Conservation (phyloP, 2,888 invertebrate species). For the Trichogramma evanescens region DNA sequence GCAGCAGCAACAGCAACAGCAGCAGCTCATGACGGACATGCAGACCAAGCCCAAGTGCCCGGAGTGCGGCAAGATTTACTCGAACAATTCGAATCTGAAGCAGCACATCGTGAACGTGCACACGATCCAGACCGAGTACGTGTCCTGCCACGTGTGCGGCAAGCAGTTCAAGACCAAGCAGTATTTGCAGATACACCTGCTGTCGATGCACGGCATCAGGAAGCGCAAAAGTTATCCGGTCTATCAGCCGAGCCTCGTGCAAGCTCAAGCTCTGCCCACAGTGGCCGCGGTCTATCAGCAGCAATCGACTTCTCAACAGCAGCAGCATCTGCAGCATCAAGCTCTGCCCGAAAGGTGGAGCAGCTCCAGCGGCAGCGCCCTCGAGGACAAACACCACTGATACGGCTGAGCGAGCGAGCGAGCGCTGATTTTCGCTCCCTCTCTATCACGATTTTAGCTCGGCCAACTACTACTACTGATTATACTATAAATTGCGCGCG, state of each 20-base stretch:
- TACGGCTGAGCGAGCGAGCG: slow-evolving; percentile 23
- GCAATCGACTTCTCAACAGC: slow-evolving; percentile 1
- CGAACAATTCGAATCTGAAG: slow-evolving; percentile 63
- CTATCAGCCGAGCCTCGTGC: slow-evolving; percentile 35
- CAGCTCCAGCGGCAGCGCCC: not conserved
- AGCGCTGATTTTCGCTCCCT: slow-evolving; percentile 17
- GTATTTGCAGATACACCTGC: slow-evolving; percentile 63
- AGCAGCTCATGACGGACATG: slow-evolving; percentile 26
- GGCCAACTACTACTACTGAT: not conserved
- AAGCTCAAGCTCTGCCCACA: slow-evolving; percentile 22
- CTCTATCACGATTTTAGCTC: slow-evolving; percentile 6
- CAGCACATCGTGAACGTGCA: slow-evolving; percentile 66
- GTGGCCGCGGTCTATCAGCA: slow-evolving; percentile 10
- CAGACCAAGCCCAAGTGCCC: slow-evolving; percentile 57
- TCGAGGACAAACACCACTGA: not conserved
- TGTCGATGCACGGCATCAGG: slow-evolving; percentile 62
- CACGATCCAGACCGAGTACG: slow-evolving; percentile 55
- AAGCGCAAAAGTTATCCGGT: slow-evolving; percentile 51
- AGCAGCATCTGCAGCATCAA: slow-evolving; percentile 28
- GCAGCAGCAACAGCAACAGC: slow-evolving; percentile 14
- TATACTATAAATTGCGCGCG: not conserved
- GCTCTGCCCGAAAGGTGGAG: slow-evolving; percentile 1
- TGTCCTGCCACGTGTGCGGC: slow-evolving; percentile 59
- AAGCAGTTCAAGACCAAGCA: slow-evolving; percentile 66
- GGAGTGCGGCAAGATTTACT: slow-evolving; percentile 62